A percentile compares a stretch with the other conserved stretches of the same genome.
Evolutionary conservation across 2,113 vertebrate genomes (phyloP).

Genomic region (Eretmochelys imbricata): DNA sequence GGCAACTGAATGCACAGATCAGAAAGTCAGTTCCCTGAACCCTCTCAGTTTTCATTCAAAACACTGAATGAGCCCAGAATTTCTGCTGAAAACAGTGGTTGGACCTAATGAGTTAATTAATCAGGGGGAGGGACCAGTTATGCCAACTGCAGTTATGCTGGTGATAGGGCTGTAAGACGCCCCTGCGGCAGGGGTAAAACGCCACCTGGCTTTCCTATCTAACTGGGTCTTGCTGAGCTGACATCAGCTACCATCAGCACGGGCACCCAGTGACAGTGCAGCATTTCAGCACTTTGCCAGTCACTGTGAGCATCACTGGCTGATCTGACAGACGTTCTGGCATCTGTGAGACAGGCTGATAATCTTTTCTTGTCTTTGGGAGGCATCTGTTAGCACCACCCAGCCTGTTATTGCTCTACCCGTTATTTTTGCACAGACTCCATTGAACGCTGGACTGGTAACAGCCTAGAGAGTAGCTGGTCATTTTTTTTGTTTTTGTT

Average conservation of each 20-base stretch:
- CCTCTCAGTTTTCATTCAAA: background rate
- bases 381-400: background rate
- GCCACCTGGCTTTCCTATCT: conserved; percentile 17
- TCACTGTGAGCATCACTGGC: background rate
- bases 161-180: background rate
- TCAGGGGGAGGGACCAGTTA: background rate
- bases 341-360: background rate
- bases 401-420: background rate
- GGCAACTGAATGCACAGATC: background rate
- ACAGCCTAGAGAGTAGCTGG: background rate
- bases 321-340: conserved; percentile 1
- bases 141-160: background rate
- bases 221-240: background rate
- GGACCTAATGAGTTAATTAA: conserved; percentile 3
- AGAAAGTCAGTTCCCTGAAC: background rate
- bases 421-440: background rate
- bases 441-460: background rate
- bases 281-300: background rate
- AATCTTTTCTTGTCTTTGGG: background rate
- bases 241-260: background rate
- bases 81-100: background rate
- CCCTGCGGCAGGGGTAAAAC: conserved; percentile 4
- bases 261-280: background rate
- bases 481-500: background rate
- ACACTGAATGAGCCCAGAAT: background rate